These are phyloP conservation scores for Drosophila takahashii DNA, from an alignment of 1,140 invertebrate genomes.

Conservation along the genomic window DNA sequence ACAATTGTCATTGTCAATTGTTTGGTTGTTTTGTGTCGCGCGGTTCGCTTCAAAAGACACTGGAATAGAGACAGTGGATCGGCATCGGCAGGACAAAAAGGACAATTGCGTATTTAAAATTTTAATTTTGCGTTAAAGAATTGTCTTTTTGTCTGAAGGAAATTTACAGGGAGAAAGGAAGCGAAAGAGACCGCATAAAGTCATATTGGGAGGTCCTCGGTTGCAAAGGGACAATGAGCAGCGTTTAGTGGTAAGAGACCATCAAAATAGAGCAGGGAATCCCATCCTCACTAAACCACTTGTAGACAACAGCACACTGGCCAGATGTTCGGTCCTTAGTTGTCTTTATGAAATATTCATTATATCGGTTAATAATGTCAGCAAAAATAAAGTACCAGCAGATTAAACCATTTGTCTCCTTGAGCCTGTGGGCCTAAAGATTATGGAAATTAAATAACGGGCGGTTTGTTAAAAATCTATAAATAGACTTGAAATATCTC, in stretches of 20 bases:
- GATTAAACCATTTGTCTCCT: neutral
- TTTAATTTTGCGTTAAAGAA: slow-evolving; percentile 75
- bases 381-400: neutral
- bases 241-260: slow-evolving; percentile 72
- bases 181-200: slow-evolving; percentile 68
- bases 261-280: slow-evolving; percentile 42
- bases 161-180: slow-evolving; percentile 52
- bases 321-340: slow-evolving; percentile 38
- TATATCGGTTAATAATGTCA: slow-evolving; percentile 10
- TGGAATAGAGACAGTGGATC: slow-evolving; percentile 41
- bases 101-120: slow-evolving; percentile 81
- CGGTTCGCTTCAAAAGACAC: slow-evolving; percentile 68
- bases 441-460: neutral
- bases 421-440: neutral
- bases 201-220: slow-evolving; percentile 78
- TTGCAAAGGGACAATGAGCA: slow-evolving; percentile 43
- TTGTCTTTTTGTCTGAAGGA: slow-evolving; percentile 50
- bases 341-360: slow-evolving; percentile 20
- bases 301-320: slow-evolving; percentile 15
- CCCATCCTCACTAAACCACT: slow-evolving; percentile 41
- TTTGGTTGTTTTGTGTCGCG: slow-evolving; percentile 40
- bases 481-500: neutral
- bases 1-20: slow-evolving; percentile 73
- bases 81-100: slow-evolving; percentile 58
- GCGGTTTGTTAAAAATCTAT: neutral